These are phyloP conservation scores for Reticulitermes lucifugus DNA, from an alignment of 2,888 invertebrate genomes.

Conservation along the genomic window DNA sequence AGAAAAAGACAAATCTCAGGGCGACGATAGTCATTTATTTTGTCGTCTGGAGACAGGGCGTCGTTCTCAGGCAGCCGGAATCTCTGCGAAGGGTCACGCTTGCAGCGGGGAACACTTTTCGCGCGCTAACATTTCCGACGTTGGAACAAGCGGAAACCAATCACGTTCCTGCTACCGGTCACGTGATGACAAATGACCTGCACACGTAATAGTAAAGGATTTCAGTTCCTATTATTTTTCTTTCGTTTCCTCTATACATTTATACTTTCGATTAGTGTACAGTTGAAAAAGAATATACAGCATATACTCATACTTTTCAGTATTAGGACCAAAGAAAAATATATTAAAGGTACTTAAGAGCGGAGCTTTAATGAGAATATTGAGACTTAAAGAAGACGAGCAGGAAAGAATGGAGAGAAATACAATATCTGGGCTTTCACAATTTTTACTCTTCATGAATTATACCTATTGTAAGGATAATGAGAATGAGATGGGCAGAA, in stretches of 20 bases:
- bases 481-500: too few species aligned
- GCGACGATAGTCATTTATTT: conserved; percentile 46
- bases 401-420: too few species aligned
- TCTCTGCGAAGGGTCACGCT: conserved; percentile 35
- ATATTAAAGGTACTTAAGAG: too few species aligned
- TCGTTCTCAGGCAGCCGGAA: conserved; percentile 13
- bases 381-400: too few species aligned
- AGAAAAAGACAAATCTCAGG: conserved; percentile 43
- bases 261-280: not conserved
- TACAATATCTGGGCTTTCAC: too few species aligned
- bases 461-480: too few species aligned
- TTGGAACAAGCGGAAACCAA: conserved; percentile 48
- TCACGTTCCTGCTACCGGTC: conserved; percentile 48
- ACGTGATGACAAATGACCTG: conserved; percentile 49
- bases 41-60: conserved; percentile 33
- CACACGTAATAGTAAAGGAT: conserved; percentile 23
- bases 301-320: too few species aligned
- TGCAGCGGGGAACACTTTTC: conserved; percentile 39
- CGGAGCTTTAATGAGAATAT: too few species aligned
- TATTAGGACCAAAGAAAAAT: too few species aligned
- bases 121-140: conserved; percentile 48
- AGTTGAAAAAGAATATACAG: not conserved
- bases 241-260: not conserved
- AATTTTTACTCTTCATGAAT: too few species aligned
- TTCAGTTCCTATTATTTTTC: conserved; percentile 6